These are phyloP conservation scores for Subacronicta megacephala DNA, from an alignment of 2,888 invertebrate species.

Conservation along the genomic window DNA sequence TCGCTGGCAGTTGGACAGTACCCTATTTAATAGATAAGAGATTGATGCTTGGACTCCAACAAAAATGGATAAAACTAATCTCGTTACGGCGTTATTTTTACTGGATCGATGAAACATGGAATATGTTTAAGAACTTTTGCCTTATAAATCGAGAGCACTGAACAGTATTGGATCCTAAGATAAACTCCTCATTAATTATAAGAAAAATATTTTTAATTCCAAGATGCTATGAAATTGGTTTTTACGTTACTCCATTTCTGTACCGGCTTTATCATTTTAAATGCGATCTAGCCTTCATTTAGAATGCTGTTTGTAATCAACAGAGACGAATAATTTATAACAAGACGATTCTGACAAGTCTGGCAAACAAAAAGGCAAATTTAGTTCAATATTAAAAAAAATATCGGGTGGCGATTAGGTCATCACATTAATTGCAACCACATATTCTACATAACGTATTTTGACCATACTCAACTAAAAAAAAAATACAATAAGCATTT, in stretches of 20 bases:
- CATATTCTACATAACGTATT: no score
- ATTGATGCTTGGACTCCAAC: conserved; percentile 34
- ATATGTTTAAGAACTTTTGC: conserved; percentile 11
- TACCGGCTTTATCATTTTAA: background rate
- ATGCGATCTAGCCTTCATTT: background rate
- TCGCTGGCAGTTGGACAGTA: conserved; percentile 21
- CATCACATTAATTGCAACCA: no score
- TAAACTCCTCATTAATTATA: conserved; percentile 10
- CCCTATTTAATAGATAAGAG: conserved; percentile 27
- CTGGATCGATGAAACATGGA: conserved; percentile 13
- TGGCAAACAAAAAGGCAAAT: background rate
- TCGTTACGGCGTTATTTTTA: conserved; percentile 34
- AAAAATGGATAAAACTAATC: conserved; percentile 49
- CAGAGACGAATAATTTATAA: background rate
- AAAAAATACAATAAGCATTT: no score
- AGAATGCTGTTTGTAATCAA: background rate
- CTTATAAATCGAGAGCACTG: background rate
- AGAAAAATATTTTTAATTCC: background rate
- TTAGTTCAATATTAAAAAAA: no score
- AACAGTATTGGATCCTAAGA: conserved; percentile 15
- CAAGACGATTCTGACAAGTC: no score
- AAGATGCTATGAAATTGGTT: background rate
- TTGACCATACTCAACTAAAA: no score
- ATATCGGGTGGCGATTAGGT: no score
- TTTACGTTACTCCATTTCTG: background rate